phyloP scores from a whole-genome alignment of 1,140 invertebrate species.

The Heliconius congener region DNA sequence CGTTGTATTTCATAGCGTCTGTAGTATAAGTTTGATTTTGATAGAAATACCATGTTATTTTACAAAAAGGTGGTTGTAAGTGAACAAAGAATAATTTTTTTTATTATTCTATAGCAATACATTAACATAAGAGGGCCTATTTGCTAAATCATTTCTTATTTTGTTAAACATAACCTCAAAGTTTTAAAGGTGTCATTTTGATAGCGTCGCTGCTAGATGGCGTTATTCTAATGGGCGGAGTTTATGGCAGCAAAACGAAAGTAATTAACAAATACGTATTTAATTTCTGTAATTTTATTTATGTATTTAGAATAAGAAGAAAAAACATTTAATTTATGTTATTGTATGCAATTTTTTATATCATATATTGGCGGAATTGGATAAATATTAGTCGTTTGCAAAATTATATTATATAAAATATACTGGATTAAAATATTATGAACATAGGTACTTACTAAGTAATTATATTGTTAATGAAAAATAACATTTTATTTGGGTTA shows the following conservation, averaged over 20 bases:
- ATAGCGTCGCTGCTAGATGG: conserved; percentile 52
- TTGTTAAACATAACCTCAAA: conserved; percentile 58
- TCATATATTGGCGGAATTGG: no score
- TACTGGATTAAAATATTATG: no score
- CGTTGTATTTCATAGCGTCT: conserved; percentile 24
- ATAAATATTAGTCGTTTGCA: no score
- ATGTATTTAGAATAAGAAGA: background rate
- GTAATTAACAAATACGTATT: background rate
- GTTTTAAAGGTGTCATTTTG: conserved; percentile 34
- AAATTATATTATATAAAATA: no score
- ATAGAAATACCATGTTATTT: conserved; percentile 9
- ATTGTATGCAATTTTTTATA: background rate
- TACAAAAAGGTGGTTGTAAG: conserved; percentile 14
- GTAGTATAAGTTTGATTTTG: conserved; percentile 23
- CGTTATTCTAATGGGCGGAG: conserved; percentile 53
- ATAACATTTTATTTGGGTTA: no score
- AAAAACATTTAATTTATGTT: background rate
- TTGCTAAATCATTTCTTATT: conserved; percentile 18
- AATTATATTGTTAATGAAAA: no score
- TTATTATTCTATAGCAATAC: background rate
- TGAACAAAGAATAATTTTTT: background rate
- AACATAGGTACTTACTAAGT: no score
- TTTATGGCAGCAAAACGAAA: conserved; percentile 24
- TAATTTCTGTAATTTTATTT: background rate
- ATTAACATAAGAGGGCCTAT: background rate